phyloP scores from a whole-genome alignment of 2,888 invertebrate genomes.

The Vesta saturnalis region DNA sequence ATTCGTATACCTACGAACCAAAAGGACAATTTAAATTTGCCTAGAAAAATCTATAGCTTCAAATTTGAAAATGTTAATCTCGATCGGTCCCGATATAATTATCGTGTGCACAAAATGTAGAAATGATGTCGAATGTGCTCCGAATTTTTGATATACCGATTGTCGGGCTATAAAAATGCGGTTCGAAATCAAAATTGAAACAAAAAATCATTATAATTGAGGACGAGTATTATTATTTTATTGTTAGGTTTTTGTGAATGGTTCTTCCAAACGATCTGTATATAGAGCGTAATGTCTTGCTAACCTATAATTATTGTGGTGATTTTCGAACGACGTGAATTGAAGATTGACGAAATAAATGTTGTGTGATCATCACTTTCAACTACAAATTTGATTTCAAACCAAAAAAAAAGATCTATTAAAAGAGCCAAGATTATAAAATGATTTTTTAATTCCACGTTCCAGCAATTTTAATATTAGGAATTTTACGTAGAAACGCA shows the following conservation, averaged over 20 bases:
- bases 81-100: no score
- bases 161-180: neutral
- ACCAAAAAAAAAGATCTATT: no score
- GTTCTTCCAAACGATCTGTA: slow-evolving; percentile 43
- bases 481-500: no score
- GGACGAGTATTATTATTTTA: slow-evolving; percentile 39
- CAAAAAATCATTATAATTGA: slow-evolving; percentile 54
- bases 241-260: slow-evolving; percentile 50
- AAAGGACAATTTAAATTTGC: no score
- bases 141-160: neutral
- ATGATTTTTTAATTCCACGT: no score
- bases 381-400: neutral
- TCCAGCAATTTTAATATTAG: no score
- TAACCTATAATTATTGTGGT: slow-evolving; percentile 56
- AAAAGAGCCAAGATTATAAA: no score
- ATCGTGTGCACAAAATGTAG: no score
- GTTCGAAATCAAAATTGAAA: slow-evolving; percentile 27
- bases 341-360: slow-evolving; percentile 42
- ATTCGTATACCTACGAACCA: no score
- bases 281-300: slow-evolving; percentile 41
- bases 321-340: slow-evolving; percentile 52
- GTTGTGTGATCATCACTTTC: slow-evolving; percentile 17
- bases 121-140: slow-evolving; percentile 7
- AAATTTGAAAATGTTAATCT: no score
- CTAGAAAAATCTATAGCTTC: no score